phyloP scores from a whole-genome alignment of 2,888 invertebrate species.

The Philereme vetulata region DNA sequence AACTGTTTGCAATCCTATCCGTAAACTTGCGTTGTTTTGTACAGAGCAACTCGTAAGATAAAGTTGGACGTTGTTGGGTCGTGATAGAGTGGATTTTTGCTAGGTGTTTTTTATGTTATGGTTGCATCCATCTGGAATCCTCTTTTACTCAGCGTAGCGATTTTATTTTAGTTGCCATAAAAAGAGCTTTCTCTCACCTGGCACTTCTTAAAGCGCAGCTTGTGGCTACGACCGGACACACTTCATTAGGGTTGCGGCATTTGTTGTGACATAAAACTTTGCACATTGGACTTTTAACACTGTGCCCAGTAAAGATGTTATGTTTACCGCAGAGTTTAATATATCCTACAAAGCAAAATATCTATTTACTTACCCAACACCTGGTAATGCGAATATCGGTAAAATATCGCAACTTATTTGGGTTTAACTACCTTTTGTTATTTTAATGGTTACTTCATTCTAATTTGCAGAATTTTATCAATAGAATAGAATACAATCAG shows the following conservation, averaged over 20 bases:
- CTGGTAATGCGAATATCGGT: neutral
- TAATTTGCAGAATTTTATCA: neutral
- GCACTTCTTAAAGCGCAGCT: slow-evolving; percentile 56
- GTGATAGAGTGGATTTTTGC: slow-evolving; percentile 49
- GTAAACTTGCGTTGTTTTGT: slow-evolving; percentile 65
- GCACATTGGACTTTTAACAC: slow-evolving; percentile 31
- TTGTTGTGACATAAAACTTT: slow-evolving; percentile 49
- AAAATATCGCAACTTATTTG: too few species aligned
- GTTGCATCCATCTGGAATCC: slow-evolving; percentile 58
- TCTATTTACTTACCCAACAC: neutral
- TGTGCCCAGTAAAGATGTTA: neutral
- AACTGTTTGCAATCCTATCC: slow-evolving; percentile 74
- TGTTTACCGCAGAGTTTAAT: neutral
- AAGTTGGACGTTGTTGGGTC: slow-evolving; percentile 49
- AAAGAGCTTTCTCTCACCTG: slow-evolving; percentile 65
- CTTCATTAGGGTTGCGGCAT: slow-evolving; percentile 58
- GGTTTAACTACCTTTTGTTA: neutral
- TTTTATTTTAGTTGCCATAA: slow-evolving; percentile 69
- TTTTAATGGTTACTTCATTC: neutral
- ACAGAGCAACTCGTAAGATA: slow-evolving; percentile 42
- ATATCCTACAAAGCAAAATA: neutral
- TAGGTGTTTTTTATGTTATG: slow-evolving; percentile 43
- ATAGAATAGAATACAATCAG: neutral
- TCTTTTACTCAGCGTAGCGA: slow-evolving; percentile 62
- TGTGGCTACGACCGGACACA: slow-evolving; percentile 53